Percentiles rank a stretch among this genome's conserved stretches.
These are phyloP conservation scores for Saxicola maurus DNA, from an alignment of 2,797 vertebrate species.

Conservation along the genomic window DNA sequence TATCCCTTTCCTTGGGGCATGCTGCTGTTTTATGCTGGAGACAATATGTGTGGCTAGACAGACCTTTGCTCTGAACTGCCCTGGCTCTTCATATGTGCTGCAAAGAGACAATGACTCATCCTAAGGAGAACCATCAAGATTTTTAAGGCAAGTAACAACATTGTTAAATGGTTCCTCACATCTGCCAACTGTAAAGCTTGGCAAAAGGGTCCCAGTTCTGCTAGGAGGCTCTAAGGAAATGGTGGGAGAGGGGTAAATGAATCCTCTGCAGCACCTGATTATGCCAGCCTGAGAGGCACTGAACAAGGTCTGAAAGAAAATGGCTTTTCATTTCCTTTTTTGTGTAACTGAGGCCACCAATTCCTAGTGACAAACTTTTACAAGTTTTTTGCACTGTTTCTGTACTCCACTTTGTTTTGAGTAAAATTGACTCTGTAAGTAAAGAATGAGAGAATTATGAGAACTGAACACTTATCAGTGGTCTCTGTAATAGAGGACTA, in stretches of 20 bases:
- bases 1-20: background rate
- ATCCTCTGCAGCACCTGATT: background rate
- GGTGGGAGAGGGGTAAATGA: background rate
- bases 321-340: background rate
- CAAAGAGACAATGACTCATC: background rate
- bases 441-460: background rate
- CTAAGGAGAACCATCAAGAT: background rate
- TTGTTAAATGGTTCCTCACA: background rate
- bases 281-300: background rate
- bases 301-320: background rate
- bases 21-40: background rate
- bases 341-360: background rate
- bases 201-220: background rate
- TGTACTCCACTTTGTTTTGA: background rate
- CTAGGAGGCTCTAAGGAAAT: background rate
- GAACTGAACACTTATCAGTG: fast-evolving
- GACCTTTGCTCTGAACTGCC: background rate
- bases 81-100: background rate
- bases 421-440: background rate
- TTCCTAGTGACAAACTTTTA: background rate
- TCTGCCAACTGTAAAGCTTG: background rate
- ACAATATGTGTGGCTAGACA: background rate
- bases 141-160: background rate
- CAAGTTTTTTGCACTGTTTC: background rate
- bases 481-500: background rate